phyloP scores from a whole-genome alignment of 23 tunicate species.

The Ciona savignyi region DNA sequence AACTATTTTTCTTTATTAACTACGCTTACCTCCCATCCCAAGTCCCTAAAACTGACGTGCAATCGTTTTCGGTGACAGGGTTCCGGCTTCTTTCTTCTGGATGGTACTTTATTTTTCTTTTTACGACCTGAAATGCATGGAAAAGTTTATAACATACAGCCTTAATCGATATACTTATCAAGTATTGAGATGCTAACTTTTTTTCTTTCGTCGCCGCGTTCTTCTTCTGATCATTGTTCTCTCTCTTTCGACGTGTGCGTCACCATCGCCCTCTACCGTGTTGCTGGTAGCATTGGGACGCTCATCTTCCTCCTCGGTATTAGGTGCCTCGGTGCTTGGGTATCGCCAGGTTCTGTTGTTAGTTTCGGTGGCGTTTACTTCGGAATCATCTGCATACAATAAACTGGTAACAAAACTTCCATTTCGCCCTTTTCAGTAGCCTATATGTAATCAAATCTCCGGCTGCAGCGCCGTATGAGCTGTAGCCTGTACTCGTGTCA shows the following conservation, averaged over 20 bases:
- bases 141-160: not conserved
- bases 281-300: not conserved
- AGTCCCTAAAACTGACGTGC: slow-evolving; percentile 71
- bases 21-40: slow-evolving; percentile 87
- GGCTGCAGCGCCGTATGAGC: no score
- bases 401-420: no score
- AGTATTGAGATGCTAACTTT: not conserved
- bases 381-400: not conserved
- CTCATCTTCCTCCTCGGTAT: no score
- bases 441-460: not conserved
- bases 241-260: not conserved
- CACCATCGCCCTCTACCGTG: not conserved
- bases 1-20: no score
- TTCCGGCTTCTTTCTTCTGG: slow-evolving; percentile 3
- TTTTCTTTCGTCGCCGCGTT: slow-evolving; percentile 4
- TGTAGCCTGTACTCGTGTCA: no score
- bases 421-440: not conserved
- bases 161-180: no score
- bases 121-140: slow-evolving; percentile 27
- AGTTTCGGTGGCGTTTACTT: not conserved
- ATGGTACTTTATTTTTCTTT: slow-evolving; percentile 12
- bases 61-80: slow-evolving; percentile 57
- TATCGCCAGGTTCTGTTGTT: not conserved
- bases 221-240: slow-evolving; percentile 6
- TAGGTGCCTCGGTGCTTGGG: not conserved